Conservation (phyloP, 2,113 vertebrate genomes). For the Nycticryphes semicollaris region DNA sequence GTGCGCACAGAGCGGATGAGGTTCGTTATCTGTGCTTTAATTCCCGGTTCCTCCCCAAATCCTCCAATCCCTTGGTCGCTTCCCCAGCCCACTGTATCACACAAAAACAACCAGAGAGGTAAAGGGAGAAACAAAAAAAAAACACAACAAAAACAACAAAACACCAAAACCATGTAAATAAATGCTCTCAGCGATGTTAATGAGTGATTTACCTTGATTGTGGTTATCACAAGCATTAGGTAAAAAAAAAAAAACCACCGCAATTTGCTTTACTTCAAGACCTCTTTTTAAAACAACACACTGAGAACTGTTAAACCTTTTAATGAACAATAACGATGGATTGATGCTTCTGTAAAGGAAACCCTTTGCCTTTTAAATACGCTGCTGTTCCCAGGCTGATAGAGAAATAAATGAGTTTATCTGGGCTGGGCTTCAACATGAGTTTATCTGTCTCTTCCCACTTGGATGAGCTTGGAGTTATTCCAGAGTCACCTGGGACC, state of each 20-base stretch:
- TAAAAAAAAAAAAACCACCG: neutral
- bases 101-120: neutral
- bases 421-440: neutral
- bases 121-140: neutral
- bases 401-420: neutral
- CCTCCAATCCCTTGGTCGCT: constrained; percentile 92
- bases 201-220: neutral
- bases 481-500: rapidly evolving
- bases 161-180: neutral
- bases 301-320: neutral
- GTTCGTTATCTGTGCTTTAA: constrained; percentile 92
- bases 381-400: rapidly evolving
- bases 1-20: constrained; percentile 93
- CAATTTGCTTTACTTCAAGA: neutral
- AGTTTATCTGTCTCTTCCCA: neutral
- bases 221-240: neutral
- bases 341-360: neutral
- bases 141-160: too few relatives aligned
- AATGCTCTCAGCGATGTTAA: neutral
- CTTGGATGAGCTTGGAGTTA: neutral
- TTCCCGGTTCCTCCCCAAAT: constrained; percentile 94
- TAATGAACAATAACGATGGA: neutral
- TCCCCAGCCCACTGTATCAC: constrained; percentile 89
- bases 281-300: neutral
- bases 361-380: neutral